Conservation (phyloP, 2,113 vertebrate species). For the Heterochromis multidens region DNA sequence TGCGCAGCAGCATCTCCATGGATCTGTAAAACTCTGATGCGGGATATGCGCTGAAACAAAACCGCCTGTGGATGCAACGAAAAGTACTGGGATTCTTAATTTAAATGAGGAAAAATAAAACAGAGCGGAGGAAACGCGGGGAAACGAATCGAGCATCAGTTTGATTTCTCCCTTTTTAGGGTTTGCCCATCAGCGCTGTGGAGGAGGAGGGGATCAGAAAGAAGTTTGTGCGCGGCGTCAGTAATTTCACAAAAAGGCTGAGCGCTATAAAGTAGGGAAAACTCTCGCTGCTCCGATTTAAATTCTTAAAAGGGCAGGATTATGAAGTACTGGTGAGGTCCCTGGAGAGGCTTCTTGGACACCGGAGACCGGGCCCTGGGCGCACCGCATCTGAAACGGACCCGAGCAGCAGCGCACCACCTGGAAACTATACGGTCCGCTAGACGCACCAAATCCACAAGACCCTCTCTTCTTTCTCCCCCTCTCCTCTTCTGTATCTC, state of each 20-base stretch:
- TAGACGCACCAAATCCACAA: slow-evolving; percentile 33
- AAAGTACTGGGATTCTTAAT: slow-evolving; percentile 41
- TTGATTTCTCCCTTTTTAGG: background rate
- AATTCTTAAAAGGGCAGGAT: background rate
- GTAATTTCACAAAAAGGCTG: background rate
- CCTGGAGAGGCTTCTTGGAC: slow-evolving; percentile 26
- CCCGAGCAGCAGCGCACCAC: slow-evolving; percentile 54
- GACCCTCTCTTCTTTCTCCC: background rate
- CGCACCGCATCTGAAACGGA: slow-evolving; percentile 53
- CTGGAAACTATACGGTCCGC: slow-evolving; percentile 65
- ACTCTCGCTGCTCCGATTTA: background rate
- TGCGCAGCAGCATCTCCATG: slow-evolving; percentile 59
- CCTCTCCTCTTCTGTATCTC: background rate
- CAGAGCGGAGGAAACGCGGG: background rate
- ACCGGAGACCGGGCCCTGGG: slow-evolving; percentile 18
- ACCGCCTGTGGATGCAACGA: slow-evolving; percentile 46
- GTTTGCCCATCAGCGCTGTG: slow-evolving; percentile 1
- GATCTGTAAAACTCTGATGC: slow-evolving; percentile 9
- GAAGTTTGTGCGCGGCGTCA: slow-evolving; percentile 41
- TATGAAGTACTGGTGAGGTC: slow-evolving; percentile 32
- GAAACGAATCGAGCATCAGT: background rate
- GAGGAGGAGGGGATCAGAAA: background rate
- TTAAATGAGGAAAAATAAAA: background rate
- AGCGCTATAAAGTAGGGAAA: background rate
- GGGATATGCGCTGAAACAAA: slow-evolving; percentile 34